These are phyloP conservation scores for Anas platyrhynchos DNA, from an alignment of 2,113 vertebrate species.

Conservation along the genomic window DNA sequence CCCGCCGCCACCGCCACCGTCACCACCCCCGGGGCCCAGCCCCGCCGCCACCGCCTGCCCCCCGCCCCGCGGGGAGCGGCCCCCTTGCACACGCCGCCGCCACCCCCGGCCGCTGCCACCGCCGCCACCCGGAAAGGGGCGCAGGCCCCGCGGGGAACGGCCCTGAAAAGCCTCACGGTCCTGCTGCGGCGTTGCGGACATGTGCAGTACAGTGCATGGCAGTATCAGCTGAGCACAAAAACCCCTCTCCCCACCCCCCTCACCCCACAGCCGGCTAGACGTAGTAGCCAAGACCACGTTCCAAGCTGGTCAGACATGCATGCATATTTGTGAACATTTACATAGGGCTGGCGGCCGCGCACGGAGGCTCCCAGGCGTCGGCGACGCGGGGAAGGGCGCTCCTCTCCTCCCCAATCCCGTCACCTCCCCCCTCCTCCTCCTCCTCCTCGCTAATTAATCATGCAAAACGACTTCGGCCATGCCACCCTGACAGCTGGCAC, in stretches of 20 bases:
- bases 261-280: slow-evolving; percentile 89
- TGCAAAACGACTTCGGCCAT: slow-evolving; percentile 69
- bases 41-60: neutral
- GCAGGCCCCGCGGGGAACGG: slow-evolving; percentile 24
- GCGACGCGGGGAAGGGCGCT: slow-evolving; percentile 32
- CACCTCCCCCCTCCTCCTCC: neutral
- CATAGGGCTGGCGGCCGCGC: slow-evolving; percentile 84
- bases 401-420: neutral
- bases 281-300: slow-evolving; percentile 83
- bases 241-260: slow-evolving; percentile 78
- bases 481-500: neutral
- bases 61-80: neutral
- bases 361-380: slow-evolving; percentile 68
- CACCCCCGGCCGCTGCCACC: too few species aligned
- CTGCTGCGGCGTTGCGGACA: slow-evolving; percentile 76
- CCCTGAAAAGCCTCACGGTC: slow-evolving; percentile 78
- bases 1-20: neutral
- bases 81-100: neutral
- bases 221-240: slow-evolving; percentile 98
- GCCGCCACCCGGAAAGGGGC: too few species aligned
- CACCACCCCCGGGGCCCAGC: neutral
- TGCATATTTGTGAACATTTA: slow-evolving; percentile 93
- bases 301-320: slow-evolving; percentile 88
- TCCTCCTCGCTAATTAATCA: slow-evolving; percentile 70
- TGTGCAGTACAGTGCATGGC: slow-evolving; percentile 92